phyloP scores from a whole-genome alignment of 2,888 invertebrate genomes.

The Heliothis peltigera region DNA sequence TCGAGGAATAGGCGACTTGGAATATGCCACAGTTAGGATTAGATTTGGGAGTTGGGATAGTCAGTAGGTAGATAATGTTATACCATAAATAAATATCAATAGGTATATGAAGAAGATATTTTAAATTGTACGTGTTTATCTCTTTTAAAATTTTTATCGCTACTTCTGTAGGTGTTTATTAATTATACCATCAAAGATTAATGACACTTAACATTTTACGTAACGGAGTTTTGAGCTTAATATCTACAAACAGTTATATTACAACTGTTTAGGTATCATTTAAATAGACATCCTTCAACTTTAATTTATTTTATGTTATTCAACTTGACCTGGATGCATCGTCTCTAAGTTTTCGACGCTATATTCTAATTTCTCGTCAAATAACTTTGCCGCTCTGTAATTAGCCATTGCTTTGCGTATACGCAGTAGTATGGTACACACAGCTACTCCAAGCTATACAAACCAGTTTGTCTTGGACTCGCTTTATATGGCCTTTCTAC shows the following conservation, averaged over 20 bases:
- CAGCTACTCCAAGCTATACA: too few species aligned
- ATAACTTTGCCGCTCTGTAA: too few species aligned
- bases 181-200: slow-evolving; percentile 3
- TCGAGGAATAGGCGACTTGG: too few species aligned
- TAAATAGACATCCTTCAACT: not conserved
- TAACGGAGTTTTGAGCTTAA: slow-evolving; percentile 5
- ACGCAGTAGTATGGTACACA: too few species aligned
- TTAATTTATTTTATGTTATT: not conserved
- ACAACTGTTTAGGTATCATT: not conserved
- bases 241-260: not conserved
- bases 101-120: not conserved
- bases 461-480: too few species aligned
- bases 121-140: not conserved
- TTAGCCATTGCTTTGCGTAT: too few species aligned
- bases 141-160: not conserved
- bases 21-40: too few species aligned
- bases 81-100: not conserved
- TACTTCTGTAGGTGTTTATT: slow-evolving; percentile 6
- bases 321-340: not conserved
- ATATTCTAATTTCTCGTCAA: too few species aligned
- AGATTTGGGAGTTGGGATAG: too few species aligned
- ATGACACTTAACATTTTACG: slow-evolving; percentile 12
- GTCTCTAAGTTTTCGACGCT: not conserved
- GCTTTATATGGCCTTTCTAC: too few species aligned
- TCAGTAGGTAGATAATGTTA: too few species aligned